A percentile compares a stretch with the other conserved stretches of the same genome.
Conservation (phyloP, 1,140 invertebrate species). For the Antheraea mylitta region DNA sequence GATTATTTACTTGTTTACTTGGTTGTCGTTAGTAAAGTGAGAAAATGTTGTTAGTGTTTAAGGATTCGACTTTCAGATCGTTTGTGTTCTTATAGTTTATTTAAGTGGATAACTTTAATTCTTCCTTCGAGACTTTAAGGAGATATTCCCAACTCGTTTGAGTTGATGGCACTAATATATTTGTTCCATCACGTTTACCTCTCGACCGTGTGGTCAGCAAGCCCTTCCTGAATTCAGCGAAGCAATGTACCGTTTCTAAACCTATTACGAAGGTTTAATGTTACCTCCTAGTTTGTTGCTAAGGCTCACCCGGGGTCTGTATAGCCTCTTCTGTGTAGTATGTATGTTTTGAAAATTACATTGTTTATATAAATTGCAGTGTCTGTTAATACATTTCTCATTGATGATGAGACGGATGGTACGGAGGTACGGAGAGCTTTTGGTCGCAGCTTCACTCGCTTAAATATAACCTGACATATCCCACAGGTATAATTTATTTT, state of each 20-base stretch:
- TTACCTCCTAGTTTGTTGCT: neutral
- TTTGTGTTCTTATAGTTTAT: neutral
- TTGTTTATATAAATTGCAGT: no score
- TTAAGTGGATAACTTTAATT: neutral
- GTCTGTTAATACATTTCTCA: no score
- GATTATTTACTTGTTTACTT: no score
- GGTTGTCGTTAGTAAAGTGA: no score
- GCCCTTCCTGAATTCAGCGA: neutral
- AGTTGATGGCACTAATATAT: neutral
- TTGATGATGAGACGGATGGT: no score
- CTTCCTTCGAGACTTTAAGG: neutral
- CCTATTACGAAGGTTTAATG: neutral
- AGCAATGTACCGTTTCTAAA: slow-evolving; percentile 1
- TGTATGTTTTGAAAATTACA: neutral
- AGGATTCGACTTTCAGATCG: neutral
- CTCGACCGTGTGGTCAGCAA: neutral
- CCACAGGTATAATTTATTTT: no score
- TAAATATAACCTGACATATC: no score
- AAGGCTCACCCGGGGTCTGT: neutral
- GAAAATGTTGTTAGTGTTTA: no score
- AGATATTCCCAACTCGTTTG: neutral
- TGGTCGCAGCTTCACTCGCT: no score
- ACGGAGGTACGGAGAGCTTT: no score
- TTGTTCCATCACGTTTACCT: neutral
- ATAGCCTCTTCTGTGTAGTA: neutral